Conservation (phyloP, 1,140 invertebrate genomes). For the Neodiprion pinetum region DNA sequence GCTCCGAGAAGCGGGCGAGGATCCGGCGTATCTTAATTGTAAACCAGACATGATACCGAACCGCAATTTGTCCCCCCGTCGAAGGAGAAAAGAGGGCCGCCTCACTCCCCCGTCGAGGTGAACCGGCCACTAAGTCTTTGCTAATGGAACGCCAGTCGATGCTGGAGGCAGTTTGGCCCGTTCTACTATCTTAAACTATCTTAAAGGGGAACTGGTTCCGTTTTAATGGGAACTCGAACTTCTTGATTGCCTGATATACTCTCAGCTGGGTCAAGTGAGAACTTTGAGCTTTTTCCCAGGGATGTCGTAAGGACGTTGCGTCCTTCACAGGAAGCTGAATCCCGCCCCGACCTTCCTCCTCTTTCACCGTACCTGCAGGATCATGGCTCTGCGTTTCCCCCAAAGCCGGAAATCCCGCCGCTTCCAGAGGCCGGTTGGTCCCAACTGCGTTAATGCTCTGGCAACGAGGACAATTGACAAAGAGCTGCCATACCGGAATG, state of each 20-base stretch:
- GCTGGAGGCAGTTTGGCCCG: constrained; percentile 1
- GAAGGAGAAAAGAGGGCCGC: not conserved
- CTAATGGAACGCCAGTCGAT: constrained; percentile 4
- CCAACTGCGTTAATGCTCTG: constrained; percentile 11
- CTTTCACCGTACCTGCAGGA: not conserved
- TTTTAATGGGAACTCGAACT: not conserved
- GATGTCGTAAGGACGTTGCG: not conserved
- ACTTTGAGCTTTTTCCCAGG: not conserved
- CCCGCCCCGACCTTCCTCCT: not conserved
- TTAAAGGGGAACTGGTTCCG: constrained; percentile 4
- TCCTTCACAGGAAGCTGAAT: too few relatives aligned
- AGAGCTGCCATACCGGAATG: not conserved
- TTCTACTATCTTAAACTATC: constrained; percentile 6
- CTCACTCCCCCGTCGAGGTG: not conserved
- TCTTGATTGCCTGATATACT: not conserved
- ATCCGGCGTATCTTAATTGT: constrained; percentile 32
- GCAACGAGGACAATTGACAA: constrained; percentile 2
- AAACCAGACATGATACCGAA: constrained; percentile 28
- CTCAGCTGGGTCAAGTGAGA: not conserved
- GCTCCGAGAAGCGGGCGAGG: constrained; percentile 5
- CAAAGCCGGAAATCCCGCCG: constrained; percentile 13
- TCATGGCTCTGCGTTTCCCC: not conserved
- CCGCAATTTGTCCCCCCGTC: constrained; percentile 30
- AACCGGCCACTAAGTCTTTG: not conserved
- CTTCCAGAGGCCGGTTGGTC: constrained; percentile 4